Percentiles rank a stretch among this genome's conserved stretches.
These are phyloP conservation scores for Lampris megalopsis DNA, from an alignment of 2,113 vertebrate genomes.

Conservation along the genomic window DNA sequence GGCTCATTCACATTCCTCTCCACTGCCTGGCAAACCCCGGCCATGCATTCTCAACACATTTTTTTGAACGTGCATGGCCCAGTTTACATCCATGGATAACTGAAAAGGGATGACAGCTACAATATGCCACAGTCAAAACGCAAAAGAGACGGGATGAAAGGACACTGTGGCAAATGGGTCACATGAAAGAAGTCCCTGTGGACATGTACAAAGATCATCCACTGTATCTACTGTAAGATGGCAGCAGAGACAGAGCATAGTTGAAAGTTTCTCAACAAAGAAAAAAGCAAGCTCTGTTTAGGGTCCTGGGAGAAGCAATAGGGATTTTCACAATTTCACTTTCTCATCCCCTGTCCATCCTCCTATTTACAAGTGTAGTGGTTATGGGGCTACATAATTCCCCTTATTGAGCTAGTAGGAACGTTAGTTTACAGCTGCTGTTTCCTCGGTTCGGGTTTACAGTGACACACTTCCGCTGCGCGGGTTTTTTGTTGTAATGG, in stretches of 20 bases:
- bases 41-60: not conserved
- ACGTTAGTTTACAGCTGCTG: too few relatives aligned
- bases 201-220: not conserved
- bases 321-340: not conserved
- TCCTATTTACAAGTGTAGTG: not conserved
- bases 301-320: too few relatives aligned
- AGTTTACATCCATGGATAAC: slow-evolving; percentile 11
- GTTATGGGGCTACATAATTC: too few relatives aligned
- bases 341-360: not conserved
- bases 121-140: not conserved
- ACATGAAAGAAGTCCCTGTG: not conserved
- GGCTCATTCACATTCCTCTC: slow-evolving; percentile 69
- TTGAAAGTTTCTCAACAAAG: too few relatives aligned
- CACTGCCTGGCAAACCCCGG: not conserved
- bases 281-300: too few relatives aligned
- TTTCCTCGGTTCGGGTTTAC: too few relatives aligned
- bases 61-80: not conserved
- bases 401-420: too few relatives aligned
- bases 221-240: too few relatives aligned
- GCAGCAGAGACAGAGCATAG: too few relatives aligned
- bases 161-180: not conserved
- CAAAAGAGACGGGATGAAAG: not conserved
- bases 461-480: too few relatives aligned
- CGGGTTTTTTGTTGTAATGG: too few relatives aligned
- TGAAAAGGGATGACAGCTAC: not conserved